A percentile compares a stretch with the other conserved stretches of the same genome.
These are phyloP conservation scores for Bombus polaris DNA, from an alignment of 1,140 invertebrate genomes.

Conservation along the genomic window DNA sequence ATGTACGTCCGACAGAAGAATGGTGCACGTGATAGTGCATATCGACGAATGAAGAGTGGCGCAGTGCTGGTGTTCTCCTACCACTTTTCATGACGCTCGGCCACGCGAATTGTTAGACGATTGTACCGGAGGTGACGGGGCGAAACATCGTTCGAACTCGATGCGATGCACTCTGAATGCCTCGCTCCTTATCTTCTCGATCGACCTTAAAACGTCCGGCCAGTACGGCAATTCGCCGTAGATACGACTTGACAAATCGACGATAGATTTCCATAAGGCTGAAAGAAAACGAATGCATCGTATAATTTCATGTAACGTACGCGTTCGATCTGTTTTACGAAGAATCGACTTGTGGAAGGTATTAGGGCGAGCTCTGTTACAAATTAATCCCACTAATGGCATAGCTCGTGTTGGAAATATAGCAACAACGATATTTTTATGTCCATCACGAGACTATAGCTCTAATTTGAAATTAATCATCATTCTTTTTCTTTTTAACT, in stretches of 20 bases:
- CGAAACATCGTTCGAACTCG: slow-evolving; percentile 5
- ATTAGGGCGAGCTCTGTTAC: neutral
- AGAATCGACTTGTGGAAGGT: neutral
- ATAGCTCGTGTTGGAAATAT: neutral
- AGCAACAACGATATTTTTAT: too few relatives aligned
- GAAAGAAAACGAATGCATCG: neutral
- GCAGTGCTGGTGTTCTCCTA: slow-evolving; percentile 68
- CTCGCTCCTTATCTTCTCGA: slow-evolving; percentile 4
- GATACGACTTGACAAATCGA: slow-evolving; percentile 29
- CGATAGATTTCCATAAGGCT: slow-evolving; percentile 6
- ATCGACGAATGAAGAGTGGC: slow-evolving; percentile 55
- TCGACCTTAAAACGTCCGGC: slow-evolving; percentile 26
- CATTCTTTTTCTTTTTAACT: neutral
- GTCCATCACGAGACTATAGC: neutral
- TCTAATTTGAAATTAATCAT: neutral
- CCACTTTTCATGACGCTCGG: slow-evolving; percentile 51
- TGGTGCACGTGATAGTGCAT: slow-evolving; percentile 47
- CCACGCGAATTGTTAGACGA: slow-evolving; percentile 42
- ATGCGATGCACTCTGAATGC: slow-evolving; percentile 13
- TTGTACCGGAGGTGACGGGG: slow-evolving; percentile 26
- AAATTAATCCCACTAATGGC: neutral
- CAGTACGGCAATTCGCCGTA: neutral
- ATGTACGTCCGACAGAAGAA: slow-evolving; percentile 49
- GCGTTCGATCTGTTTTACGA: neutral
- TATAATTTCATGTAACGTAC: neutral